Percentiles rank a stretch among this genome's conserved stretches.
phyloP scores from a whole-genome alignment of 1,140 invertebrate genomes.

The Pogonus chalceus region DNA sequence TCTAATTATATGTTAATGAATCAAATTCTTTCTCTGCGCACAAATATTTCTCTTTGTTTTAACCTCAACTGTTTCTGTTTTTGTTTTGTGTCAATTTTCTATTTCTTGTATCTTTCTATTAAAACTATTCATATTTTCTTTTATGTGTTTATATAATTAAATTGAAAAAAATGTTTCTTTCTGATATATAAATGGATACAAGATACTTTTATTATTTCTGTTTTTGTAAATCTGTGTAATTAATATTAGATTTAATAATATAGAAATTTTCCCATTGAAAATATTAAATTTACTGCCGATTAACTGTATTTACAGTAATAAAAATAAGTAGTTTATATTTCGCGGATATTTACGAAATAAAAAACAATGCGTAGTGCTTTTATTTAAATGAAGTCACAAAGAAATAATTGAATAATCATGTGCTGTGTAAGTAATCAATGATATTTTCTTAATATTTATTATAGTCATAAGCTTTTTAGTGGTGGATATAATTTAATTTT shows the following conservation, averaged over 20 bases:
- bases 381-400: not conserved
- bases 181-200: no score
- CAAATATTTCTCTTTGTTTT: no score
- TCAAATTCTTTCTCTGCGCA: no score
- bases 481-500: not conserved
- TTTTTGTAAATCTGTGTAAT: constrained; percentile 1
- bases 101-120: no score
- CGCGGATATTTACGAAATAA: not conserved
- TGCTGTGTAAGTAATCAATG: constrained; percentile 1
- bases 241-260: not conserved
- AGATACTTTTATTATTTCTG: no score
- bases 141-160: no score
- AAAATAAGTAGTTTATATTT: not conserved
- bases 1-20: no score
- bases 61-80: no score
- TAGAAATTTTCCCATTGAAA: not conserved
- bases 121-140: no score
- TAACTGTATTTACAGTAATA: not conserved
- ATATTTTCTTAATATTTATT: constrained; percentile 7
- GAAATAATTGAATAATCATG: not conserved
- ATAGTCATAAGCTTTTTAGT: constrained; percentile 1
- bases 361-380: not conserved
- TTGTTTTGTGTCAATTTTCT: no score
- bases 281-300: not conserved
- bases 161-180: no score